Conservation (phyloP, 2,113 vertebrate species). For the Atherinomorus stipes region DNA sequence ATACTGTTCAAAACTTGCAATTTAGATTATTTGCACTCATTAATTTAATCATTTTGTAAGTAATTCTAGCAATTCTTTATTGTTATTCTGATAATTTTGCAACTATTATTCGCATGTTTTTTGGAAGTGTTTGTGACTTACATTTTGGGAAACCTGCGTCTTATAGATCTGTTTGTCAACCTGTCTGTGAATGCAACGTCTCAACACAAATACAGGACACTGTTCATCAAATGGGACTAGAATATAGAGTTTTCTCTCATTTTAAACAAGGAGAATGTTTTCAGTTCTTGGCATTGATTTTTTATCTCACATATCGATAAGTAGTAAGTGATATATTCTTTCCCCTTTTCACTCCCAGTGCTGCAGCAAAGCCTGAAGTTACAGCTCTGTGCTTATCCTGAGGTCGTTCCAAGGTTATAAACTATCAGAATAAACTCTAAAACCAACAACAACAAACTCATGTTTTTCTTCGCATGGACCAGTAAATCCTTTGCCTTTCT, state of each 20-base stretch:
- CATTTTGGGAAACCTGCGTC: too few species aligned
- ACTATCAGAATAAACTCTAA: conserved; percentile 28
- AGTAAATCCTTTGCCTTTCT: conserved; percentile 68
- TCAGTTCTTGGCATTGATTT: neutral
- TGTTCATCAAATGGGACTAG: neutral
- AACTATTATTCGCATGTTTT: neutral
- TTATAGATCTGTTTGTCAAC: too few species aligned
- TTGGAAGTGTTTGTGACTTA: neutral
- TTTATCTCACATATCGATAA: neutral
- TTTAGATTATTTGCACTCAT: neutral
- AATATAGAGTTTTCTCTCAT: too few species aligned
- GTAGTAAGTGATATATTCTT: neutral
- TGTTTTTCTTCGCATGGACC: conserved; percentile 38
- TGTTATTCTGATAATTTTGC: too few species aligned
- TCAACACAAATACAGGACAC: neutral
- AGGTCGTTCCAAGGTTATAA: conserved; percentile 65
- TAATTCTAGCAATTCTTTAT: neutral
- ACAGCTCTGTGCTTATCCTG: conserved; percentile 1
- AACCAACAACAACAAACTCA: conserved; percentile 54
- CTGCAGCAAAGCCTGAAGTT: conserved; percentile 11
- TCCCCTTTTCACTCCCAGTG: neutral
- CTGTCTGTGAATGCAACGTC: neutral
- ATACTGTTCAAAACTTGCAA: too few species aligned
- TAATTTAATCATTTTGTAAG: too few species aligned
- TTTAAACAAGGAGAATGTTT: neutral